These are phyloP conservation scores for Spicauda simplicius DNA, from an alignment of 2,888 invertebrate species.

Conservation along the genomic window DNA sequence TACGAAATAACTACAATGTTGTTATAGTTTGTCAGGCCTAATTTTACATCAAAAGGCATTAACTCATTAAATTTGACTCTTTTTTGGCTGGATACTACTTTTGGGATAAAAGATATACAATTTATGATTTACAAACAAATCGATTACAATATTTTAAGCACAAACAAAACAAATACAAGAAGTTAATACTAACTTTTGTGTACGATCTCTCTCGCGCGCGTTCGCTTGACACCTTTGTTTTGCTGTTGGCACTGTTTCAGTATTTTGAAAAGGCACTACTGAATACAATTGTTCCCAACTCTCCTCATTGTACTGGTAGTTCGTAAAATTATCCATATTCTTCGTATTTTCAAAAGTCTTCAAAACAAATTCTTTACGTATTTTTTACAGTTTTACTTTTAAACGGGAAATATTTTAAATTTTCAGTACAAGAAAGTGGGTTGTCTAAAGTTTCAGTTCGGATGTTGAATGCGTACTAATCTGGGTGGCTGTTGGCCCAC, in stretches of 20 bases:
- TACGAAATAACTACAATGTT: no score
- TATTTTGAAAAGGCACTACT: constrained; percentile 55
- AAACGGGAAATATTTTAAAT: neutral
- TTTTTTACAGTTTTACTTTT: neutral
- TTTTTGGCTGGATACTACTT: no score
- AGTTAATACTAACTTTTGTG: constrained; percentile 88
- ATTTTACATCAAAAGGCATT: no score
- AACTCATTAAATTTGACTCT: no score
- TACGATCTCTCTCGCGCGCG: constrained; percentile 92
- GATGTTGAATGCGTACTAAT: constrained; percentile 68
- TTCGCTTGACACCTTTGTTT: constrained; percentile 92
- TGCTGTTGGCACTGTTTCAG: constrained; percentile 62
- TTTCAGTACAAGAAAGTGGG: neutral
- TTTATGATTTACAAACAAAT: neutral
- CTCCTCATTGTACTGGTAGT: constrained; percentile 65
- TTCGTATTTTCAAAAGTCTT: neutral
- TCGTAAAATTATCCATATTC: constrained; percentile 68
- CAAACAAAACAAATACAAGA: constrained; percentile 3
- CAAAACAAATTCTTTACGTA: no score
- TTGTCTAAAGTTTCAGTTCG: constrained; percentile 39
- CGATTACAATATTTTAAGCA: neutral
- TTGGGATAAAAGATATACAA: no score
- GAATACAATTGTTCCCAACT: constrained; percentile 65
- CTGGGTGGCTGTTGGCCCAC: constrained; percentile 60
- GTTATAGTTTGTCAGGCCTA: no score